Evolutionary conservation across 1,140 invertebrate genomes (phyloP), one percentile per base, ranked within the genome.

Genomic region (Leguminivora glycinivorella): DNA sequence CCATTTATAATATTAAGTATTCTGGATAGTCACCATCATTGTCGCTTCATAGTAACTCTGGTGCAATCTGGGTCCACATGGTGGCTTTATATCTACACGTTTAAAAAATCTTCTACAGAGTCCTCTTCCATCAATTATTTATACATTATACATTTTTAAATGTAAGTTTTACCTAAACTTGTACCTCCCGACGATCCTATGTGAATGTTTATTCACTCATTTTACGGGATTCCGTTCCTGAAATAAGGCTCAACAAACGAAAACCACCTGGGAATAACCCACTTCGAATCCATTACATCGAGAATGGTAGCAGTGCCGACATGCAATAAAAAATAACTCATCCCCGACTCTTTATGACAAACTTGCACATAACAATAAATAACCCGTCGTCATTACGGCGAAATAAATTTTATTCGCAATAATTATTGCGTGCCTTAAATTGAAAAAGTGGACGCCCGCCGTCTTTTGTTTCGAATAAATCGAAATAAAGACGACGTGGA

Each of bases 271-370:
- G 19, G 47, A 52, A 52, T 52, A 52, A 6, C 47, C 47, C 47
- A 29, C 58, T n/a, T 19, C 24, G 58, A 63, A 63, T 63, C 12
- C 58, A 63, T 63, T 63, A 63, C 58, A 63, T 17, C 58, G n/a
- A n/a, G n/a, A 63, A 63, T 29, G 26, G 56, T 14, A 29, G 25
- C 56, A 63, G 58, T 17, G 40, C 17, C 58, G 58, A 63, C 25
- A 17, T 29, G 58, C 58, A 63, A 63, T 63, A 63, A 63, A 63
- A 63, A 63, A 63, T 63, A 63, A 63, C 58, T 63, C 58, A 63
- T 63, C 58, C 14, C n/a, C 7, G 58, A 31, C 58, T 26, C 26
- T 25, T 60, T 60, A 60, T 63, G 58, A 63, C 58, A 63, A 29
- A 63, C 25, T 29, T 63, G 58, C 58, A 63, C 58, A 63, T 63